phyloP scores from a whole-genome alignment of 2,113 vertebrate species.

The Cynopterus brachyotis region DNA sequence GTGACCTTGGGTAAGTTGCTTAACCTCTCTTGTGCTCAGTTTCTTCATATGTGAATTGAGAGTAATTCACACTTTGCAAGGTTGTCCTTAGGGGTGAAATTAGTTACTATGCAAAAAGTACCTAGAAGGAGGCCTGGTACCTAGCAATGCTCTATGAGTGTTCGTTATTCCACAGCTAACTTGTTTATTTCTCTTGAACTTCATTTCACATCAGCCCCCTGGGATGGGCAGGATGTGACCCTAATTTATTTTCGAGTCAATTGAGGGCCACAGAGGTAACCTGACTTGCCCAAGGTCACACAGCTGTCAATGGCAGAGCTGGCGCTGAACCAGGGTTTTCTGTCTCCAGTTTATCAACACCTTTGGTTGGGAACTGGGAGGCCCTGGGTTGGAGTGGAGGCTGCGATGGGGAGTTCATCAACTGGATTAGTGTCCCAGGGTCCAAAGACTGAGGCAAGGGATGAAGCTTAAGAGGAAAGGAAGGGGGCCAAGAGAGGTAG shows the following conservation, averaged over 20 bases:
- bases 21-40: background rate
- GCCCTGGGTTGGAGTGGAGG: background rate
- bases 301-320: background rate
- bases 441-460: background rate
- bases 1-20: slow-evolving; percentile 55
- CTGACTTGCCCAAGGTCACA: slow-evolving; percentile 34
- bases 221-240: background rate
- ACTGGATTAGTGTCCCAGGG: background rate
- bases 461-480: background rate
- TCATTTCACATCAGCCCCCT: background rate
- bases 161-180: background rate
- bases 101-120: background rate
- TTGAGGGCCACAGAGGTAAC: background rate
- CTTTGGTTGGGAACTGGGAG: background rate
- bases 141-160: background rate
- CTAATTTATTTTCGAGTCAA: slow-evolving; percentile 1
- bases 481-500: background rate
- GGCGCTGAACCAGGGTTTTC: background rate
- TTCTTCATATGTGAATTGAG: background rate
- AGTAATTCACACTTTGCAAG: background rate
- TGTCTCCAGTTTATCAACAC: background rate
- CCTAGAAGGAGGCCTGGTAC: background rate
- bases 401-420: background rate
- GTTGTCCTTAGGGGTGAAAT: background rate
- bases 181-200: background rate